Base-by-base conservation (phyloP, 30 jellyfish, hydroid and myxozoan species). In the Rhopilema esculentum region DNA sequence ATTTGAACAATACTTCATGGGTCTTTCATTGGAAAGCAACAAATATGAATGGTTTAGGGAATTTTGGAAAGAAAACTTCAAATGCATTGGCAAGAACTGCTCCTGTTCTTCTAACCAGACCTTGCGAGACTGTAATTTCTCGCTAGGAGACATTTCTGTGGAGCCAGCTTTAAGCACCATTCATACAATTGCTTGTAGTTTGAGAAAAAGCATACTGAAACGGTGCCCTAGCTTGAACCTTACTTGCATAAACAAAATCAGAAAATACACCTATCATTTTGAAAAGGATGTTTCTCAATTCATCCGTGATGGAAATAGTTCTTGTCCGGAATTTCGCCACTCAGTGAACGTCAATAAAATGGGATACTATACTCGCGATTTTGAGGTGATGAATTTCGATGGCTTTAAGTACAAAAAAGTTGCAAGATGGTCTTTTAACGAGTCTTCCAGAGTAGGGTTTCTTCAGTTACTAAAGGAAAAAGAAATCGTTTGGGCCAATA, bases 31-130 rank as follows among this genome's bases (percentile, higher is more conserved):
- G 31, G 17, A 49, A 49, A 24, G 40, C 22, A 57, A 33, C 31
- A 84, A 29, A 25, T 84, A 63, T 27, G 22, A 83, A 18, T 84
- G 92, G 92, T 84, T 84, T 28, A 19, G 62, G 9, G 79, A 69
- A 57, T 84, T 84, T 23, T 84, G 92, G 92, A 61, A 84, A 40
- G 52, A 84, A 25, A 26, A n/a, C 4, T 69, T 69, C 79, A 71
- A 71, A 7, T 84, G 92, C 63, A 30, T 51, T 4, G 49, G 64
- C 7, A 71, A 71, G 82, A 28, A 71, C 25, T 79, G 89, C 79
- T 26, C 82, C 25, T 79, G 89, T 65, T 26, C 82, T 0, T 83
- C 82, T 26, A 29, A 79, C 52, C 66, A 79, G 32, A 49, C 26
- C 31, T 63, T 79, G 63, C 24, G 31, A 71, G 65, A 28, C 25